A percentile compares a stretch with the other conserved stretches of the same genome.
Conservation (phyloP, 2,113 vertebrate genomes). For the Osmerus eperlanus region DNA sequence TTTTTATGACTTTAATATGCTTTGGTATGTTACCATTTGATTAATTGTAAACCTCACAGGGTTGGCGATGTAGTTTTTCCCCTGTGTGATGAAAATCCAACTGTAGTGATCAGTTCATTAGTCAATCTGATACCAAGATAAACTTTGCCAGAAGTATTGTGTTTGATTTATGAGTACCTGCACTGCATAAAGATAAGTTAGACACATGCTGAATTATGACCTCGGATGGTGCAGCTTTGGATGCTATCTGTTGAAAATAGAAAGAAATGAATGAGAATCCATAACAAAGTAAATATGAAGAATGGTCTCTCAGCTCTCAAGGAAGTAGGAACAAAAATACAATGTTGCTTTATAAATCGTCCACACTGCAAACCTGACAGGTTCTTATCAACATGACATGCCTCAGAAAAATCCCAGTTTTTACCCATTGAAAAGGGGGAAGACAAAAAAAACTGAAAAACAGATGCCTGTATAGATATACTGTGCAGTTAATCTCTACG, state of each 20-base stretch:
- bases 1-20: too few relatives aligned
- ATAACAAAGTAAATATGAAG: conserved; percentile 56
- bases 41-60: too few relatives aligned
- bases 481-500: too few relatives aligned
- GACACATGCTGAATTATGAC: conserved; percentile 40
- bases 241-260: conserved; percentile 28
- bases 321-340: conserved; percentile 39
- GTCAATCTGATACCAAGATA: conserved; percentile 13
- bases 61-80: neutral
- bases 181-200: conserved; percentile 31
- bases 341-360: conserved; percentile 63
- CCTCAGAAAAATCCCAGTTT: conserved; percentile 44
- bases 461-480: too few relatives aligned
- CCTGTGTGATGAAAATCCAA: conserved; percentile 3
- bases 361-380: conserved; percentile 54
- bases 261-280: conserved; percentile 24
- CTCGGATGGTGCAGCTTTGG: conserved; percentile 28
- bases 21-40: too few relatives aligned
- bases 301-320: conserved; percentile 56
- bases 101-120: conserved; percentile 2
- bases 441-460: neutral
- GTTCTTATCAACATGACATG: conserved; percentile 58
- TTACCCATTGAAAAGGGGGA: neutral
- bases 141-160: conserved; percentile 3
- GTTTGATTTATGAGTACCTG: conserved; percentile 50